phyloP scores from a whole-genome alignment of 2,113 vertebrate genomes.

The Nannobrachium achirus region DNA sequence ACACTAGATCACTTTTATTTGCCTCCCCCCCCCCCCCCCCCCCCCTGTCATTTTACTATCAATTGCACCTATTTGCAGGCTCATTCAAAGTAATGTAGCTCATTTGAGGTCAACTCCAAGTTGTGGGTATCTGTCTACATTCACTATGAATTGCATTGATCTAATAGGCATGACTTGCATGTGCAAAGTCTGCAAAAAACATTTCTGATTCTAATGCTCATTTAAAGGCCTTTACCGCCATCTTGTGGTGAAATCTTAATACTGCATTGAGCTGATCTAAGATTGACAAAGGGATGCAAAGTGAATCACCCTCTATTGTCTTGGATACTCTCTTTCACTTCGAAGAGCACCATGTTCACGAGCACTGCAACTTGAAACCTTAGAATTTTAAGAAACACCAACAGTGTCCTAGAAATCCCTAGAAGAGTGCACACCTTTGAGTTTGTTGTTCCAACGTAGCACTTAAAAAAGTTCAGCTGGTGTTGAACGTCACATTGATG shows the following conservation, averaged over 20 bases:
- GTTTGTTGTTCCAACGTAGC: conserved; percentile 49
- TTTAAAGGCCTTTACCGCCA: conserved; percentile 42
- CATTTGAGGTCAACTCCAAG: too few relatives aligned
- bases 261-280: neutral
- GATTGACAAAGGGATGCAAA: conserved; percentile 47
- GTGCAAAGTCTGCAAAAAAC: too few relatives aligned
- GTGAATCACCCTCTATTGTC: conserved; percentile 27
- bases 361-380: neutral
- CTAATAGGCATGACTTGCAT: too few relatives aligned
- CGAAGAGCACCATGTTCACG: conserved; percentile 8
- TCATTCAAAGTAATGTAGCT: conserved; percentile 1
- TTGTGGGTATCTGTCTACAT: neutral
- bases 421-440: neutral
- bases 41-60: conserved; percentile 38
- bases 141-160: too few relatives aligned
- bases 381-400: neutral
- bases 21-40: conserved; percentile 60
- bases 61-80: neutral
- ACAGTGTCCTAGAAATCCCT: neutral
- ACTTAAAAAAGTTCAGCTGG: neutral
- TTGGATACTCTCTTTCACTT: conserved; percentile 29
- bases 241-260: conserved; percentile 46
- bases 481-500: neutral
- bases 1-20: conserved; percentile 24
- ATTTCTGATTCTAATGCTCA: too few relatives aligned